These are phyloP conservation scores for Hoplodrina ambigua DNA, from an alignment of 2,888 invertebrate species.

Conservation along the genomic window DNA sequence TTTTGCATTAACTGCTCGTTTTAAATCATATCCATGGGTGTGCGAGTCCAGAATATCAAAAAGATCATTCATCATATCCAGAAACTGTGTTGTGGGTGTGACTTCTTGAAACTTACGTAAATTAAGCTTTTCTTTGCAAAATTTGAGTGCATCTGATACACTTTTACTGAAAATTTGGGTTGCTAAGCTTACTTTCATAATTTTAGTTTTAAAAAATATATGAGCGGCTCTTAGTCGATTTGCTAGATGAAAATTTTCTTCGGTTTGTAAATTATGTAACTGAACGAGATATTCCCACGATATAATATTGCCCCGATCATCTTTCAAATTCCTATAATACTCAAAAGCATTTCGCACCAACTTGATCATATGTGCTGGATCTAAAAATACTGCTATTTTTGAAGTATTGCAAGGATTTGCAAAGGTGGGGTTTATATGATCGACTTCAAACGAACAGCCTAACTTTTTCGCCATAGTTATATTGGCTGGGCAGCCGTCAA, in stretches of 20 bases:
- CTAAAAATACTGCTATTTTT: conserved; percentile 3
- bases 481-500: conserved; percentile 13
- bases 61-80: conserved; percentile 6
- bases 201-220: background rate
- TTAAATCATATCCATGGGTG: conserved; percentile 2
- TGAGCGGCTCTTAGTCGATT: no score
- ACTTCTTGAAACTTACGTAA: background rate
- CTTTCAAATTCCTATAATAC: no score
- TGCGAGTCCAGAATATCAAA: conserved; percentile 18
- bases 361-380: conserved; percentile 12
- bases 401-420: conserved; percentile 3
- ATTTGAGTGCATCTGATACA: conserved; percentile 5
- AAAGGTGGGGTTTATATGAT: background rate
- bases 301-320: no score
- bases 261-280: conserved; percentile 4
- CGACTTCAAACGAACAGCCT: conserved; percentile 1
- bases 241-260: conserved; percentile 1
- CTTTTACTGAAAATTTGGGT: conserved; percentile 7
- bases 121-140: conserved; percentile 1
- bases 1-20: conserved; percentile 12
- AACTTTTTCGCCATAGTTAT: conserved; percentile 1
- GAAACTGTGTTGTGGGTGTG: background rate
- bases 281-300: background rate
- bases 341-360: conserved; percentile 10
- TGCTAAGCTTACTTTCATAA: background rate